These are phyloP conservation scores for Melanotaenia pygmaea DNA, from an alignment of 2,797 vertebrate genomes.

Conservation along the genomic window DNA sequence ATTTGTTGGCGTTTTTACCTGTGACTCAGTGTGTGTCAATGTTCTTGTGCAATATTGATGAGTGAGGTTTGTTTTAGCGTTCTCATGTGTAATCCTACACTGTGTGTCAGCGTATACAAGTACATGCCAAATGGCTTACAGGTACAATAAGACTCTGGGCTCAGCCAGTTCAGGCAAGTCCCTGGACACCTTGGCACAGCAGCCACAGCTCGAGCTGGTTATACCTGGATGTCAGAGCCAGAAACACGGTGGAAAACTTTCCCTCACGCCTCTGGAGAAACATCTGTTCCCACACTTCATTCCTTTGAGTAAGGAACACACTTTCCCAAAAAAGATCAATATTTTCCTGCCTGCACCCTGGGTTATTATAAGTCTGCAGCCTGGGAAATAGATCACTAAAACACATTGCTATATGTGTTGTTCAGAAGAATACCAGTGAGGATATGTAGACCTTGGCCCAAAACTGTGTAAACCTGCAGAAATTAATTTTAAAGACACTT, in stretches of 20 bases:
- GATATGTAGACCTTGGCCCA: constrained; percentile 12
- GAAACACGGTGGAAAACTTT: constrained; percentile 49
- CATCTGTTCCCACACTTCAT: constrained; percentile 15
- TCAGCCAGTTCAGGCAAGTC: constrained; percentile 72
- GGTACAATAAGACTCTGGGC: constrained; percentile 23
- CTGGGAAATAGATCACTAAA: constrained; percentile 29
- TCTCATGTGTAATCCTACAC: constrained; percentile 46
- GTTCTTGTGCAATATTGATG: constrained; percentile 61
- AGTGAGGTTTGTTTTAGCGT: constrained; percentile 36
- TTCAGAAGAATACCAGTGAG: constrained; percentile 11
- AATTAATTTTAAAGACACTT: constrained; percentile 39
- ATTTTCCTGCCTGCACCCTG: constrained; percentile 32
- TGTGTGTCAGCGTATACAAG: constrained; percentile 24
- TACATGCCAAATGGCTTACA: constrained; percentile 52
- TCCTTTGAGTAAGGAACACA: constrained; percentile 12
- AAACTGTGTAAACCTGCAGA: constrained; percentile 24
- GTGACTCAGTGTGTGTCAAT: constrained; percentile 30
- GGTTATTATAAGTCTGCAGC: constrained; percentile 28
- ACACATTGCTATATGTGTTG: constrained; percentile 43
- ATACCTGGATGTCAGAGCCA: constrained; percentile 53
- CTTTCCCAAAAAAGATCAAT: constrained; percentile 39
- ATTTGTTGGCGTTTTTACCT: constrained; percentile 7
- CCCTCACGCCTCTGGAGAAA: constrained; percentile 31
- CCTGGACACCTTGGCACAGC: constrained; percentile 51
- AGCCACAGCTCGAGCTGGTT: constrained; percentile 56